A percentile compares a stretch with the other conserved stretches of the same genome.
Conservation (phyloP, 1,140 invertebrate species). For the Holotrichia oblita region DNA sequence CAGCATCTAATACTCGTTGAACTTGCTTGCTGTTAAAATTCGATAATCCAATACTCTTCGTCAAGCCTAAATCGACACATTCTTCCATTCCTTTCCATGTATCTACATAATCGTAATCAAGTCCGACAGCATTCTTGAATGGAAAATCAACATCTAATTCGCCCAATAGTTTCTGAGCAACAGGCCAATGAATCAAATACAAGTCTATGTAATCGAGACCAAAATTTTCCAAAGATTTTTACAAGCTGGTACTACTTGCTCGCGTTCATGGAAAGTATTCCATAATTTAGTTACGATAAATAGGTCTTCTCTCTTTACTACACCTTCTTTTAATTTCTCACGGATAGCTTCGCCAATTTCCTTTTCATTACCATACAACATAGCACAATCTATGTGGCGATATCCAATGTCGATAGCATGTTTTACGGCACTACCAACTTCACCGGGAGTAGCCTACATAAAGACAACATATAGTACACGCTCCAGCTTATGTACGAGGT, state of each 20-base stretch:
- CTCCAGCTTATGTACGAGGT: no score
- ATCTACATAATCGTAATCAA: constrained; percentile 78
- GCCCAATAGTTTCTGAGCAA: constrained; percentile 65
- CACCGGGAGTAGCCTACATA: constrained; percentile 73
- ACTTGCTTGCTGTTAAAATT: constrained; percentile 92
- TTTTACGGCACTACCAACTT: constrained; percentile 79
- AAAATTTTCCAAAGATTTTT: constrained; percentile 71
- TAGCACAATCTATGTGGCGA: constrained; percentile 75
- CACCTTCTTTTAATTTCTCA: constrained; percentile 76
- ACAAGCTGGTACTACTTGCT: constrained; percentile 69
- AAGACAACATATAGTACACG: neutral
- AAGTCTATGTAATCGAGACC: constrained; percentile 81
- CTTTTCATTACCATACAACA: constrained; percentile 80
- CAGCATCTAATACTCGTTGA: constrained; percentile 70
- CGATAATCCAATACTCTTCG: constrained; percentile 84
- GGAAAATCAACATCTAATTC: constrained; percentile 66
- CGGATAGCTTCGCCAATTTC: constrained; percentile 84
- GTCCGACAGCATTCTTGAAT: constrained; percentile 60
- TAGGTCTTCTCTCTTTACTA: constrained; percentile 75
- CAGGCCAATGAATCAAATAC: constrained; percentile 85
- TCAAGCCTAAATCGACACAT: constrained; percentile 75
- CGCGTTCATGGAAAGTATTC: constrained; percentile 72
- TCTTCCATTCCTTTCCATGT: constrained; percentile 92
- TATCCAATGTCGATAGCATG: constrained; percentile 79
- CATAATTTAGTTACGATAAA: constrained; percentile 75